Evolutionary conservation across 2,113 vertebrate species (phyloP), one percentile per base, ranked within the genome.

Genomic region (Microcebus griseorufus): DNA sequence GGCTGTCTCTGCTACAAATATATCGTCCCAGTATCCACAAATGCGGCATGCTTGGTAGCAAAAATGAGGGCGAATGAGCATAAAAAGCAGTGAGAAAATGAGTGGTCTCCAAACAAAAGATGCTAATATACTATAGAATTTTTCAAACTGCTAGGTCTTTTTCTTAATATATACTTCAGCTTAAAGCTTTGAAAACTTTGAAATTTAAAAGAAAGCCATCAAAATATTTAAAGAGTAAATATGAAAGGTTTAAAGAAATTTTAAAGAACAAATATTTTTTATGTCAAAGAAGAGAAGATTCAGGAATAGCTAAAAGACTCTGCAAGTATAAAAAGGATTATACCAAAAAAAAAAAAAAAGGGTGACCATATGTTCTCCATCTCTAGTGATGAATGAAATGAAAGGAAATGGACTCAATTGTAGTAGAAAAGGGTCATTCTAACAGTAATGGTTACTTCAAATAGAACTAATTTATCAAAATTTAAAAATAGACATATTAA

Each of bases 311-410:
- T 55, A 51, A 48, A 70, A 10, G 69, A 83, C 75, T 60, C 18
- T 60, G 34, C 16, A 88, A 87, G 79, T 58, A 73, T 1, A 95
- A 73, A 81, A 93, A 73, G 58, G n/a, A 88, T 91, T 72, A 88
- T 20, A 64, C 60, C 25, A 64, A 60, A 34, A 53, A n/a, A 64
- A 53, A n/a, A 64, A 45, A 25, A 29, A 37, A 34, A 20, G 8
- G 55, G 65, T 70, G 84, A 25, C 92, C 86, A 94, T 93, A 83
- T 96, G 81, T 84, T 95, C 67, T 90, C 45, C n/a, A 0, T 55
- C 67, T 84, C 84, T 12, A 58, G 72, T 12, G 39, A 78, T 55
- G 81, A 97, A 81, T 80, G 76, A 64, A 81, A 70, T 9, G 76
- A 93, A 82, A 95, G 69, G 48, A 76, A 84, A 84, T 48, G 60